Base-by-base conservation (phyloP, 2,113 vertebrate genomes). In the Actenoides hombroni region DNA sequence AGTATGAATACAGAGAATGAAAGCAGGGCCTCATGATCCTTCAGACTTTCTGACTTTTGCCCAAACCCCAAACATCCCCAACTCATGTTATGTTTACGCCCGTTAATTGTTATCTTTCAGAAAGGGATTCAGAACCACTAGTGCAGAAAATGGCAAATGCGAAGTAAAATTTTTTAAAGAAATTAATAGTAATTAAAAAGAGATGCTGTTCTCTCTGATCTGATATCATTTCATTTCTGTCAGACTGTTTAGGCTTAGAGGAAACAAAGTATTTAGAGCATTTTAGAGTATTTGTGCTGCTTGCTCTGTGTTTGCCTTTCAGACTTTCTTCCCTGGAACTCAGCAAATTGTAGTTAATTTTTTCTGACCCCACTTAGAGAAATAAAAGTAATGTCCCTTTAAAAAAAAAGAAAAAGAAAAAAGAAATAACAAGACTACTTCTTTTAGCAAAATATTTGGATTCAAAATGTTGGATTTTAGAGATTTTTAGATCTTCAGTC, bases 111-210 rank as follows among this genome's bases (percentile, higher is more conserved):
- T 53, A 25, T 54, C 94, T 91, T 86, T 73, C 40, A 81, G 59
- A 51, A 86, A 73, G 51, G 69, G 11, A 11, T 63, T 96, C 90
- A 75, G 51, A 84, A 75, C 20, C 19, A 75, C 35, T 88, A 33
- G 28, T 78, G 53, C 31, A 29, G 33, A 81, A 92, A 93, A 90
- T 35, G 59, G 37, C 33, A 86, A 95, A 93, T 69, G 16, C 46
- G 51, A 94, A 91, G 42, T 68, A 65, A 26, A 13, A 11, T 20
- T 89, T 95, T 95, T 29, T 42, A 73, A 89, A 90, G 60, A 48
- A 93, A 89, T 89, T 92, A 88, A 48, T n/a, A 75, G 65, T 88
- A 93, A 94, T 96, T 93, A 93, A 81, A 9, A 87, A 31, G 92
- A 95, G 73, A 94, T 93, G 73, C 26, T 94, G 8, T 83, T 85